Conservation (phyloP, 2,113 vertebrate genomes). For the Pelobates fuscus region DNA sequence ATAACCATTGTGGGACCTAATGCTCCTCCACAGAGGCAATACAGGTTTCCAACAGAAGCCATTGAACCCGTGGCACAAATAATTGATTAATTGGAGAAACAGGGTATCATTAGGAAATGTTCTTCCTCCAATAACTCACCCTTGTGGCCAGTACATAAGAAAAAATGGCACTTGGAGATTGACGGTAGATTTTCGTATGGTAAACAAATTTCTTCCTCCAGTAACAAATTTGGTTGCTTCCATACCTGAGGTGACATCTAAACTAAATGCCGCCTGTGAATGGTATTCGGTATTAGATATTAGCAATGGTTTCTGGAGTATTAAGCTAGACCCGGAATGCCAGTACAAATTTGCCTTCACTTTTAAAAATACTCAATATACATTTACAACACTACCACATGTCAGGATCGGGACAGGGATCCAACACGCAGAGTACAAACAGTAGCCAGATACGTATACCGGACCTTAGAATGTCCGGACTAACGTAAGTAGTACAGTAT, state of each 20-base stretch:
- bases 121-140: not conserved
- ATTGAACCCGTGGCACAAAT: not conserved
- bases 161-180: not conserved
- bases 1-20: not conserved
- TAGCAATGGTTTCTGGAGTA: no score
- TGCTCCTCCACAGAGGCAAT: conserved; percentile 3
- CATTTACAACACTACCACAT: not conserved
- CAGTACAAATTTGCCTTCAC: not conserved
- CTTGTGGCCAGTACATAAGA: not conserved
- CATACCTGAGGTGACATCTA: no score
- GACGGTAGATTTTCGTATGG: not conserved
- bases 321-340: not conserved
- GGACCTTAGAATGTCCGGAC: no score
- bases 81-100: not conserved
- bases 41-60: not conserved
- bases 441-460: no score
- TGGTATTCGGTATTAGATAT: no score
- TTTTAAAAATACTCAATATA: not conserved
- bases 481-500: no score
- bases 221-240: no score
- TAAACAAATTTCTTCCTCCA: not conserved
- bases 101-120: not conserved
- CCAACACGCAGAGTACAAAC: no score
- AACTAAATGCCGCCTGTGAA: no score
- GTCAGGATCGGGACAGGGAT: no score